Base-by-base conservation (phyloP, 2,797 vertebrate species). In the Cetoscarus ocellatus region DNA sequence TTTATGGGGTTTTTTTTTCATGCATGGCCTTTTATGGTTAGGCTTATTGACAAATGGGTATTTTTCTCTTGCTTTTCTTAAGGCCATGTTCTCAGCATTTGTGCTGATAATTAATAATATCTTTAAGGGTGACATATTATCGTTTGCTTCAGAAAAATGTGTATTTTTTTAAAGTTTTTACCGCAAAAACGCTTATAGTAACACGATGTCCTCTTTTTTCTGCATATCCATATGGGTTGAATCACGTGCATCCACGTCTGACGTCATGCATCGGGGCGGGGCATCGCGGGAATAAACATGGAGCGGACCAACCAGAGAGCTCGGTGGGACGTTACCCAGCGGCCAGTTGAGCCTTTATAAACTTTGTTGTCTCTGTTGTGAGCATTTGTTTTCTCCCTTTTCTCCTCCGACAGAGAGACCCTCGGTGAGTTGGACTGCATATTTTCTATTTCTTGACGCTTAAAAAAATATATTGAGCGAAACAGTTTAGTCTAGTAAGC, bases 221-320 rank as follows among this genome's bases (percentile, higher is more conserved):
- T 3, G 3, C 14, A 44, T 59, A 39, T 64, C 67, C 79, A 43
- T 8, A 40, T 5, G 19, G 8, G 11, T n/a, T 35, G n/a, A 56
- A 67, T 94, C 94, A 95, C 93, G 89, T 95, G 94, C 68, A 6
- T 0, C 1, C 8, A 1, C 0, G 59, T 18, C 11, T 83, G 84
- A 84, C 63, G 7, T 73, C 69, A 55, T 5, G 0, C 0, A 0
- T 0, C 0, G 6, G 80, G 92, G 88, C 55, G 73, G 73, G 47
- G 15, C 6, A 0, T 10, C 2, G 0, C 0, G 0, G 4, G 1
- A 5, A 73, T 52, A 85, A 75, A 91, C 78, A 73, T 72, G 52
- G 1, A 66, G 6, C 18, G 1, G 56, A 39, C 93, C 93, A 94
- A 94, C 94, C 58, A 85, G 86, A 82, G 53, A 8, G 36, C 72